These are phyloP conservation scores for Ethmia dodecea DNA, from an alignment of 2,888 invertebrate genomes.

Conservation along the genomic window DNA sequence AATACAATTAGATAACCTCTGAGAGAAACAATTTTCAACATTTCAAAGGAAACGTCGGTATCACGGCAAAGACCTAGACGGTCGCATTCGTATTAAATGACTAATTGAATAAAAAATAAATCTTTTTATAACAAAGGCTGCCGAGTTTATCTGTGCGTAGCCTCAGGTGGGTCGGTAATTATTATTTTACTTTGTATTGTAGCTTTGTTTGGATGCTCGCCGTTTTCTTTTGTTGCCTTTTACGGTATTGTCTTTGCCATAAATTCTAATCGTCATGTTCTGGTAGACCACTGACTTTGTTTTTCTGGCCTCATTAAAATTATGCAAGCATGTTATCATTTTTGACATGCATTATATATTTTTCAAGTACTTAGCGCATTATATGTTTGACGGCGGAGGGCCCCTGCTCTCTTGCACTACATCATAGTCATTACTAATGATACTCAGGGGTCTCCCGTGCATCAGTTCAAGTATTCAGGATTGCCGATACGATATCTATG, in stretches of 20 bases:
- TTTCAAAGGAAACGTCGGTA: constrained; percentile 47
- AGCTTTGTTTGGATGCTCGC: constrained; percentile 38
- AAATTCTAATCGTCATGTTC: constrained; percentile 45
- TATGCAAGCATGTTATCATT: too few relatives aligned
- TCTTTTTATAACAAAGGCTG: constrained; percentile 47
- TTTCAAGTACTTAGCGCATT: too few relatives aligned
- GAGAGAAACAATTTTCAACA: constrained; percentile 30
- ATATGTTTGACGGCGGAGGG: too few relatives aligned
- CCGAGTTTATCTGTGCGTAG: constrained; percentile 36
- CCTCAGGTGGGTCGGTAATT: constrained; percentile 52
- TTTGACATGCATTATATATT: too few relatives aligned
- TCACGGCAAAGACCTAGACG: constrained; percentile 34
- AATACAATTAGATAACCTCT: constrained; percentile 21
- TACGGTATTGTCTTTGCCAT: constrained; percentile 47
- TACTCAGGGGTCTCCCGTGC: too few relatives aligned
- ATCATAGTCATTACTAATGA: too few relatives aligned
- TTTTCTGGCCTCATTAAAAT: background rate
- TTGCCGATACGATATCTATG: too few relatives aligned
- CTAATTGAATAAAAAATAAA: constrained; percentile 58
- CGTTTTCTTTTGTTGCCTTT: constrained; percentile 52
- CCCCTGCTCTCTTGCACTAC: too few relatives aligned
- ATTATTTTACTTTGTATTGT: constrained; percentile 61
- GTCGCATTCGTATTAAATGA: constrained; percentile 35
- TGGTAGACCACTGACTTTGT: constrained; percentile 6
- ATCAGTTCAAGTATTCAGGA: too few relatives aligned